Base-by-base conservation (phyloP, 2,797 vertebrate species). In the Sphenopsis melanotis region DNA sequence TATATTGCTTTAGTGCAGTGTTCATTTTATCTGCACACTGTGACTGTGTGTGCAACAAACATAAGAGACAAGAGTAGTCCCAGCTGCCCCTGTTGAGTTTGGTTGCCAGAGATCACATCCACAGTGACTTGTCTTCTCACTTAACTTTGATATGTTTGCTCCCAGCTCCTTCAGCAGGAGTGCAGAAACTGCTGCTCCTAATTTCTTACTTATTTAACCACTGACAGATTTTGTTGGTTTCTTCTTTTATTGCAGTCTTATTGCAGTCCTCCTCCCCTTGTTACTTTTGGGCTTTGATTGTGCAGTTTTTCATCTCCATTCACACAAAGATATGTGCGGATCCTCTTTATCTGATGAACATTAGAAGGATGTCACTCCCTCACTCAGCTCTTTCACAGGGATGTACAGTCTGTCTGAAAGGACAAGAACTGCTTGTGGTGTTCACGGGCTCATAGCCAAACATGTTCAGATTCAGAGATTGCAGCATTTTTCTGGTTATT, bases 111-210 rank as follows among this genome's bases (percentile, higher is more conserved):
- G 36, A 7, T 6, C 32, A 19, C 26, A 9, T 11, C 5, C 20
- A 2, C 0, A 15, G 12, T 7, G 44, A 23, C 15, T 65, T 30
- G 8, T 36, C 37, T 6, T 18, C 44, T 64, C 4, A 2, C 13
- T 26, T 57, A 57, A 36, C 23, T 39, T 30, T 2, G 2, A 1
- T 5, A 8, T 13, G 22, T 75, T 85, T 79, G 10, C 27, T 56
- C 50, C 41, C 30, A 50, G 46, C 7, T 14, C 68, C 57, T 49
- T 61, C 42, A 34, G 37, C 4, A 8, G 24, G 27, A 70, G 13
- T 7, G 26, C 77, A 36, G 30, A 37, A 41, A 7, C 11, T 24
- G 20, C 30, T 55, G 4, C 23, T 55, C 30, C 53, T 49, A 3
- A 6, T 42, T 53, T 44, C 52, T 64, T 41, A 61, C 22, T 53